Percentiles rank a stretch among this genome's conserved stretches.
Evolutionary conservation across 2,888 invertebrate genomes (phyloP).

Genomic region (Hypsopygia costalis): DNA sequence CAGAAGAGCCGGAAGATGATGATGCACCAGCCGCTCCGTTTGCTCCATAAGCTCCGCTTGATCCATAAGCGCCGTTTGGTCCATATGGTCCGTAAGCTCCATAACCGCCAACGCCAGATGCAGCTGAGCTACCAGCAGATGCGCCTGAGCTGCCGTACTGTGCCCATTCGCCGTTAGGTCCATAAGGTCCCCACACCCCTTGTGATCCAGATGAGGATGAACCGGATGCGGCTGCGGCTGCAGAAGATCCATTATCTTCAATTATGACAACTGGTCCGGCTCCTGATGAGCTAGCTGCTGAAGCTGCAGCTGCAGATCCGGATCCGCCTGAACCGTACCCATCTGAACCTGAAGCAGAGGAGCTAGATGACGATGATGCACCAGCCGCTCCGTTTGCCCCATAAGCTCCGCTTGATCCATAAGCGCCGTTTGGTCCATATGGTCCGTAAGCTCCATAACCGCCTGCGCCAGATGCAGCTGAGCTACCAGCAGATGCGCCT

Average conservation of each 20-base stretch:
- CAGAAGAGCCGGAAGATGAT: not conserved
- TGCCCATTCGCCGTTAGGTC: not conserved
- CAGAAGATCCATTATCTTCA: constrained; percentile 4
- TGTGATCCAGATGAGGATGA: constrained; percentile 8
- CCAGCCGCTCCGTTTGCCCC: too few relatives aligned
- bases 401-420: too few relatives aligned
- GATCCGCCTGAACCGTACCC: not conserved
- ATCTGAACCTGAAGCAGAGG: too few relatives aligned
- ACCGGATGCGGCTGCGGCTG: constrained; percentile 7
- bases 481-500: too few relatives aligned
- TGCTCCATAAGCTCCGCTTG: constrained; percentile 4
- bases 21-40: too few relatives aligned
- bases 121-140: not conserved
- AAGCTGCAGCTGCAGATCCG: not conserved
- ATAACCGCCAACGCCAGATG: too few relatives aligned
- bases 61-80: constrained; percentile 12
- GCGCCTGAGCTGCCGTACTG: constrained; percentile 2
- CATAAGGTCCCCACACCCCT: constrained; percentile 3
- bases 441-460: too few relatives aligned
- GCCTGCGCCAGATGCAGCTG: too few relatives aligned
- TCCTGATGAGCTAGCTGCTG: not conserved
- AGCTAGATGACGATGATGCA: too few relatives aligned
- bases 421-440: too few relatives aligned
- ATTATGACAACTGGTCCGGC: constrained; percentile 6
- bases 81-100: not conserved